phyloP scores from a whole-genome alignment of 2,113 vertebrate genomes.

The Eulacestoma nigropectus region DNA sequence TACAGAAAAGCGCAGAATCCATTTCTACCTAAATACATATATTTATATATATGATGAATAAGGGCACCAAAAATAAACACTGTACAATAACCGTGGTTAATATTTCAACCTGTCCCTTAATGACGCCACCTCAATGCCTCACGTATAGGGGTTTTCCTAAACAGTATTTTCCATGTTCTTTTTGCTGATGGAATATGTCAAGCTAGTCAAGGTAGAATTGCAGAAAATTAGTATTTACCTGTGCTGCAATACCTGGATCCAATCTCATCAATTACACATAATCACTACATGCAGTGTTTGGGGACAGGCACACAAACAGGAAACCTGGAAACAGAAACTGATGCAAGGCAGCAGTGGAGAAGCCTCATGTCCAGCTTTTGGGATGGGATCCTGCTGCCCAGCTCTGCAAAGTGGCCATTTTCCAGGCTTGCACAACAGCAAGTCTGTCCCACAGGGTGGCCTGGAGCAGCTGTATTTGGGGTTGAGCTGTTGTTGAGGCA shows the following conservation, averaged over 20 bases:
- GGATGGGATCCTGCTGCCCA: neutral
- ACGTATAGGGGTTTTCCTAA: neutral
- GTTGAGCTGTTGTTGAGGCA: neutral
- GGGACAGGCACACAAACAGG: neutral
- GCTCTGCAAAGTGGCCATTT: neutral
- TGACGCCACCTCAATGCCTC: neutral
- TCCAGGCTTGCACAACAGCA: neutral
- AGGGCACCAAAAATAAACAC: neutral
- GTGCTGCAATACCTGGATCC: neutral
- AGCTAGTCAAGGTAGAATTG: neutral
- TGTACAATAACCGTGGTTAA: neutral
- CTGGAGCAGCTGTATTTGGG: neutral
- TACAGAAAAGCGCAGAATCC: neutral
- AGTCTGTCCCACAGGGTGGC: neutral
- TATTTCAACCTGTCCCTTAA: neutral
- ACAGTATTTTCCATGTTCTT: neutral
- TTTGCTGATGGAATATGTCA: neutral
- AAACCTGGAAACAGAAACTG: neutral
- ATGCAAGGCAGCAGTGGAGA: neutral
- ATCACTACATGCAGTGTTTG: neutral
- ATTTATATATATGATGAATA: neutral
- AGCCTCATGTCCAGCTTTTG: neutral
- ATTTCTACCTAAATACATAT: neutral
- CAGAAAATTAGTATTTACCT: constrained; percentile 25
- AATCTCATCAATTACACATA: neutral